phyloP scores from a whole-genome alignment of 2,113 vertebrate species.

The Anguilla japonica region DNA sequence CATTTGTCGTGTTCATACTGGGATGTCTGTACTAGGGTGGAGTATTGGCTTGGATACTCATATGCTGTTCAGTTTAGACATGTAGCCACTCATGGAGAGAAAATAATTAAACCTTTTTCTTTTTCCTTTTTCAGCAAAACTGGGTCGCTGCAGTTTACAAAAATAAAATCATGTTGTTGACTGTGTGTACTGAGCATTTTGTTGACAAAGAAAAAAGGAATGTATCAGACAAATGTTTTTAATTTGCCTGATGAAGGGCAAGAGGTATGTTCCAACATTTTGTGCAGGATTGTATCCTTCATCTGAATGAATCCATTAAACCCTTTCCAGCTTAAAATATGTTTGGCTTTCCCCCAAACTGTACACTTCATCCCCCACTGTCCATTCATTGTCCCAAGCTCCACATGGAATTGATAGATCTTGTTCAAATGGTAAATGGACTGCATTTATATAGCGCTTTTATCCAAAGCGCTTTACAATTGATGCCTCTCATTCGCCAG shows the following conservation, averaged over 20 bases:
- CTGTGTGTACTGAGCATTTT: not conserved
- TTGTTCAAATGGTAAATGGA: too few species aligned
- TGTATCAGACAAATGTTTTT: constrained; percentile 30
- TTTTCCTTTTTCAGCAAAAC: too few species aligned
- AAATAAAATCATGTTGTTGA: constrained; percentile 20
- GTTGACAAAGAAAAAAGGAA: constrained; percentile 27
- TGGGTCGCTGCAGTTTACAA: constrained; percentile 3
- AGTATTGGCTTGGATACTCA: not conserved
- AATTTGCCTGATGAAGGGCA: constrained; percentile 33
- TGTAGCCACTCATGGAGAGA: not conserved
- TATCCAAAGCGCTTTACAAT: too few species aligned
- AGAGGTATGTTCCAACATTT: constrained; percentile 22
- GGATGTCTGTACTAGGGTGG: not conserved
- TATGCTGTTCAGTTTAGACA: not conserved
- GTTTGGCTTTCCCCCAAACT: constrained; percentile 60
- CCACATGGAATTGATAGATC: constrained; percentile 67
- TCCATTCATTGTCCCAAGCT: constrained; percentile 56
- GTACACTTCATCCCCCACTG: constrained; percentile 30
- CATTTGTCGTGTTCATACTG: not conserved
- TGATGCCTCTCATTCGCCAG: too few species aligned
- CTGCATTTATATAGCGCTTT: too few species aligned
- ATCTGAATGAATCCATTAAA: constrained; percentile 67
- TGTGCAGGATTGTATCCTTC: constrained; percentile 55
- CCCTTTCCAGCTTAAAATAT: constrained; percentile 70
- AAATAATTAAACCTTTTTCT: not conserved